A percentile compares a stretch with the other conserved stretches of the same genome.
Evolutionary conservation across 2,797 vertebrate species (phyloP).

Genomic region (Meriones psammophilus): DNA sequence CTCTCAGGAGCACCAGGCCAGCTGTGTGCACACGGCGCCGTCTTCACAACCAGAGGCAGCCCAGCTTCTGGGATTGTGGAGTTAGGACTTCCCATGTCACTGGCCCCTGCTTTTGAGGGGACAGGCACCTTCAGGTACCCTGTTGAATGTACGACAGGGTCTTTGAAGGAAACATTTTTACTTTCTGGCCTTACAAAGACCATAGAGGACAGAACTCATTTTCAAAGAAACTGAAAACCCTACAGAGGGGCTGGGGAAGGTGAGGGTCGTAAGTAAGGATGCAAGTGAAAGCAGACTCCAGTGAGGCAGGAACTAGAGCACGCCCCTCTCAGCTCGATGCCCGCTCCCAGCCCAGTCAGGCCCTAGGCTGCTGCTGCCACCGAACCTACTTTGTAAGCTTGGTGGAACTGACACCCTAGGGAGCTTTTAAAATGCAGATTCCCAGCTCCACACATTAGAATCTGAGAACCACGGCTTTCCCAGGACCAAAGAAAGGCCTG

Average conservation of each 20-base stretch:
- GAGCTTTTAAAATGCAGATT: background rate
- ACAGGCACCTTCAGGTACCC: background rate
- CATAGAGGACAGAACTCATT: background rate
- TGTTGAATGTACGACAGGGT: background rate
- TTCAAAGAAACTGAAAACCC: background rate
- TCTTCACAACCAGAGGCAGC: constrained; percentile 13
- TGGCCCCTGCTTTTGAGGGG: background rate
- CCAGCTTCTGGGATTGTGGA: background rate
- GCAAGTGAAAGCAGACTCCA: background rate
- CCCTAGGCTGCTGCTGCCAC: background rate
- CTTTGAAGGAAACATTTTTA: background rate
- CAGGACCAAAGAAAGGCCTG: background rate
- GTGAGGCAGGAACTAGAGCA: background rate
- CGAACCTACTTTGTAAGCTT: background rate
- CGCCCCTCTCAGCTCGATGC: background rate
- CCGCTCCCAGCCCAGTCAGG: too few species aligned
- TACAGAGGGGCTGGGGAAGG: background rate
- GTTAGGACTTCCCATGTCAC: constrained; percentile 41
- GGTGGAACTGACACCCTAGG: background rate
- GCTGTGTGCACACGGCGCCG: background rate
- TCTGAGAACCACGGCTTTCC: background rate
- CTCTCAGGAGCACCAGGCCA: background rate
- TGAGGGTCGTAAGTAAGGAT: background rate
- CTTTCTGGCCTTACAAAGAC: background rate
- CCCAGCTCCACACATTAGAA: background rate